Conservation (phyloP, 2,797 vertebrate genomes). For the Microctenopoma lineatum region DNA sequence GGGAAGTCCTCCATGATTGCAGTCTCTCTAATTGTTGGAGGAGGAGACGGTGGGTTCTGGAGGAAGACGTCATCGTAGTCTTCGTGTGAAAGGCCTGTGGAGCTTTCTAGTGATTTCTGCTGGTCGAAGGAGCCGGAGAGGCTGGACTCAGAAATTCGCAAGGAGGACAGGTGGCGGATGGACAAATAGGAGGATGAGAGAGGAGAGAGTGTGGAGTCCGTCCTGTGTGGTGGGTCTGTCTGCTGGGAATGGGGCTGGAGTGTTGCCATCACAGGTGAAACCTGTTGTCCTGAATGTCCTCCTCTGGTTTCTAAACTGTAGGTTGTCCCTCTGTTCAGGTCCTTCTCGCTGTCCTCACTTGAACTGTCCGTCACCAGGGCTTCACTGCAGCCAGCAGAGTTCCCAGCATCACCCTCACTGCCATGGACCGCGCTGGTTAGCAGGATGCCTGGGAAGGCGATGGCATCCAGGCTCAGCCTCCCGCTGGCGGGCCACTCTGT, state of each 20-base stretch:
- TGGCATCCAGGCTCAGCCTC: slow-evolving; percentile 70
- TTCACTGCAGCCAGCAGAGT: not conserved
- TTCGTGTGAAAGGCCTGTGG: slow-evolving; percentile 36
- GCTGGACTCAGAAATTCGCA: slow-evolving; percentile 87
- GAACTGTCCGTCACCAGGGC: slow-evolving; percentile 10
- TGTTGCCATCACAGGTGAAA: slow-evolving; percentile 20
- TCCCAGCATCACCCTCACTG: not conserved
- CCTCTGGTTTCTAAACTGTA: slow-evolving; percentile 41
- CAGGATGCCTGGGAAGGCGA: slow-evolving; percentile 59
- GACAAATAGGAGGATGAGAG: slow-evolving; percentile 45
- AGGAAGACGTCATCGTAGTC: slow-evolving; percentile 88
- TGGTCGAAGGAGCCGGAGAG: slow-evolving; percentile 41
- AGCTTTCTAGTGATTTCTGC: slow-evolving; percentile 5
- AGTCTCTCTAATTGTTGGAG: slow-evolving; percentile 60
- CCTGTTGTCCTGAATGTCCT: not conserved
- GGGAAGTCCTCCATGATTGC: slow-evolving; percentile 67
- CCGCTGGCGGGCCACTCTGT: slow-evolving; percentile 59
- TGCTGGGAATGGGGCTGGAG: not conserved
- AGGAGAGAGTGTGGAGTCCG: slow-evolving; percentile 50
- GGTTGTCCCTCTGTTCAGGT: slow-evolving; percentile 45
- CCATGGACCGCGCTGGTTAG: slow-evolving; percentile 7
- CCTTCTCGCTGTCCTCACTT: slow-evolving; percentile 64
- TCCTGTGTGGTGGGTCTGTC: slow-evolving; percentile 3
- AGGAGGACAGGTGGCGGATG: slow-evolving; percentile 68
- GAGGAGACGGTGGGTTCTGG: slow-evolving; percentile 40